A percentile compares a stretch with the other conserved stretches of the same genome.
These are phyloP conservation scores for Trichechus manatus DNA, from an alignment of 2,113 vertebrate species.

Conservation along the genomic window DNA sequence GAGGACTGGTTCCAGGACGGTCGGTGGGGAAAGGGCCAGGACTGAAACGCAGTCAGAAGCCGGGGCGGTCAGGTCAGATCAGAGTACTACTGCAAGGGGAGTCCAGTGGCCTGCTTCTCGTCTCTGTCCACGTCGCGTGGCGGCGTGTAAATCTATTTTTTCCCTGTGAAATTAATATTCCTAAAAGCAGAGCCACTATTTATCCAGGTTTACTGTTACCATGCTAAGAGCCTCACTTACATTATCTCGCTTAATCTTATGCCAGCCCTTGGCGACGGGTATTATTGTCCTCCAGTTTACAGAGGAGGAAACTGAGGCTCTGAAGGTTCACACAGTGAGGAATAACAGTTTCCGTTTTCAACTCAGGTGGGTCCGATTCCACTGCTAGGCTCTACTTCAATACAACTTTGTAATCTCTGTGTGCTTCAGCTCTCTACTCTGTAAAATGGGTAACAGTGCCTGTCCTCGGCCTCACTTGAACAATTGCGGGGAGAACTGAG, in stretches of 20 bases:
- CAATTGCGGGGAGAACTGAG: neutral
- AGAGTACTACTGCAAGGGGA: neutral
- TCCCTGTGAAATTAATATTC: neutral
- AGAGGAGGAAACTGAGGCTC: neutral
- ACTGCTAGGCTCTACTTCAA: neutral
- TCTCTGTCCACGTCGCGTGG: rapidly evolving
- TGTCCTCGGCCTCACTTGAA: neutral
- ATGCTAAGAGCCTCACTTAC: neutral
- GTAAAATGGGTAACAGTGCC: neutral
- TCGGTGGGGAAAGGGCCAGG: neutral
- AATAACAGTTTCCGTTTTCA: neutral
- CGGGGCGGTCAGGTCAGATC: neutral
- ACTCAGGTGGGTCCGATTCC: neutral
- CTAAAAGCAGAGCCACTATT: neutral
- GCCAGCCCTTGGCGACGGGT: neutral
- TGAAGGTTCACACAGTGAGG: neutral
- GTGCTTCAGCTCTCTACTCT: neutral
- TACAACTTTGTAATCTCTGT: neutral
- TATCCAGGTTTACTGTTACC: neutral
- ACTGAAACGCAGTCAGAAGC: neutral
- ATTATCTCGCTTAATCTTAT: neutral
- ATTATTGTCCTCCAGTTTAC: neutral
- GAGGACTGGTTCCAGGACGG: neutral
- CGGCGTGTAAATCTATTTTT: neutral
- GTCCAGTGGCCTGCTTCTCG: neutral